These are phyloP conservation scores for Chionomys nivalis DNA, from an alignment of 2,113 vertebrate genomes.

Conservation along the genomic window DNA sequence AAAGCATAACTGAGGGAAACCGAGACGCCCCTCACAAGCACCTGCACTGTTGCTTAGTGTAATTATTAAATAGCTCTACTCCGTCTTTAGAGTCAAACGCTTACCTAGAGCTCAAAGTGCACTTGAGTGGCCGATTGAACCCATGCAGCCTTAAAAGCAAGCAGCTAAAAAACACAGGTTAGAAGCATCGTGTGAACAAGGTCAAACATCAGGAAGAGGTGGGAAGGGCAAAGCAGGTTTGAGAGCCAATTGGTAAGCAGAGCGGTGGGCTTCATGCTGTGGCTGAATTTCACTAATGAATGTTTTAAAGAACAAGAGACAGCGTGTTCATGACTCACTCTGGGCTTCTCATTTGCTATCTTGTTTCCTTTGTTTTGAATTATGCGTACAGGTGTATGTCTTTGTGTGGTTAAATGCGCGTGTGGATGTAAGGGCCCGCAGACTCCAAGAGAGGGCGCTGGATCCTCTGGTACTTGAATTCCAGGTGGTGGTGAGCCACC, in stretches of 20 bases:
- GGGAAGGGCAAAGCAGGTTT: neutral
- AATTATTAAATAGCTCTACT: neutral
- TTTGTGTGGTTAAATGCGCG: too few relatives aligned
- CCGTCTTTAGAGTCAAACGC: neutral
- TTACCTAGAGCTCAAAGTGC: slow-evolving; percentile 20
- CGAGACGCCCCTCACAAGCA: neutral
- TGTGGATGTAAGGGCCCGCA: neutral
- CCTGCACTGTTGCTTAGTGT: neutral
- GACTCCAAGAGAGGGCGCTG: neutral
- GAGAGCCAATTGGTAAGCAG: neutral
- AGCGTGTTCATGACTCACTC: neutral
- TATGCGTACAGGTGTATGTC: neutral
- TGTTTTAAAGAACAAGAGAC: neutral
- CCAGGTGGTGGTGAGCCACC: neutral
- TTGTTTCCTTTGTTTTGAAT: neutral
- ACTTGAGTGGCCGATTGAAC: neutral
- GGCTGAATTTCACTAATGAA: neutral
- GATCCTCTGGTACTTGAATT: too few relatives aligned
- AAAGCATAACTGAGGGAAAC: neutral
- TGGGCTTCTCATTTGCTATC: neutral
- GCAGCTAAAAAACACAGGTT: neutral
- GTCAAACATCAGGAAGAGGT: slow-evolving; percentile 14
- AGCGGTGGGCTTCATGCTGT: neutral
- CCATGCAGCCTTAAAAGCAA: neutral
- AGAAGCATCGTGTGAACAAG: neutral